Base-by-base conservation (phyloP, 2,888 invertebrate genomes). In the Lutraria lutraria region DNA sequence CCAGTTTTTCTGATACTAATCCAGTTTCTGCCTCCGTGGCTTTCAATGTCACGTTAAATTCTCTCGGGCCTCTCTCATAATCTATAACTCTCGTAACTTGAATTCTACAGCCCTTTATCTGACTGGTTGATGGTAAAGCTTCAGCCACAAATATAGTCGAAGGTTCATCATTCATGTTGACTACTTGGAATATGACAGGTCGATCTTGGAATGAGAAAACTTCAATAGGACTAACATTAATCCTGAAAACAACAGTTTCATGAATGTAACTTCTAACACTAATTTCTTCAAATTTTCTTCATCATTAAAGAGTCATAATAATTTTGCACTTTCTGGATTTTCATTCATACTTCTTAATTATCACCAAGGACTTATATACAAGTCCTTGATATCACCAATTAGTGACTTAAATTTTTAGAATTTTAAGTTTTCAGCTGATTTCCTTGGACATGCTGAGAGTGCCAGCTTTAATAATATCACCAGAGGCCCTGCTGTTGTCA, bases 151-250 rank as follows among this genome's bases (percentile, higher is more conserved):
- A 89, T 13, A 84, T 13, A 6, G 82, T 72, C 10, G 88, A 88
- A 1, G 68, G 25, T 29, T 81, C 83, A 4, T 25, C 54, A 21
- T 83, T 56, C 15, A 13, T 25, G 53, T 89, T 76, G 6, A 85
- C 60, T 0, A 92, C 84, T 12, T 63, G n/a, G 54, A 87, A 90
- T 6, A 34, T 81, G 21, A 92, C 81, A 16, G 72, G 56, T 25
- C 68, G 81, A n/a, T 85, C 80, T 60, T 92, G 92, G 82, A 92
- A 92, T 81, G 90, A 89, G 25, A 52, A 80, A 19, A 89, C 90
- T 79, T 87, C 80, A n/a, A 92, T 87, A 29, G 86, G 76, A 21
- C 12, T 60, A 29, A 72, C 79, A 21, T 85, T 87, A 34, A 87
- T 82, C 15, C 89, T 87, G 52, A 15, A 86, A 85, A 68, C 19